Evolutionary conservation across 2,888 invertebrate genomes (phyloP).

Genomic region (Drosophila phalerata): DNA sequence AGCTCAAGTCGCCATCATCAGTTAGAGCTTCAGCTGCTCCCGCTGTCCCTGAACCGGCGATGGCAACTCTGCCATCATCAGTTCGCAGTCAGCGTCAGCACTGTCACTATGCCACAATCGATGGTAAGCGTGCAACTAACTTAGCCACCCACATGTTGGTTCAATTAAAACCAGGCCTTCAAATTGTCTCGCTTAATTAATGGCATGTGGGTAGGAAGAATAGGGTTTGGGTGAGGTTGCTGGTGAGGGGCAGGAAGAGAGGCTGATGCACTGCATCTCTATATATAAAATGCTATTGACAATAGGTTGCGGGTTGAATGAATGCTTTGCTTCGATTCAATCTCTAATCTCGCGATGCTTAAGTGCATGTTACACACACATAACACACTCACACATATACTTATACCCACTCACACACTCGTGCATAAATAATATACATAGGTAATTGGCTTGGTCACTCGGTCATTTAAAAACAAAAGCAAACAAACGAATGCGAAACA

Average conservation of each 20-base stretch:
- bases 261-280: constrained; percentile 2
- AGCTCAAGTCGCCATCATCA: constrained; percentile 57
- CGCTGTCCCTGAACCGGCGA: constrained; percentile 8
- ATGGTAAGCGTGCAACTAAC: constrained; percentile 75
- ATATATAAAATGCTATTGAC: constrained; percentile 3
- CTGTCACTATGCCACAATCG: constrained; percentile 59
- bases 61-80: constrained; percentile 27
- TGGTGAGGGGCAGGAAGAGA: not conserved
- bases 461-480: constrained; percentile 30
- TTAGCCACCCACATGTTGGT: constrained; percentile 49
- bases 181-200: constrained; percentile 37
- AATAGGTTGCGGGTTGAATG: constrained; percentile 9
- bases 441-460: constrained; percentile 71
- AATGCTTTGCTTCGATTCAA: constrained; percentile 26
- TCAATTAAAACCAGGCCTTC: constrained; percentile 49
- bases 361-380: constrained; percentile 47
- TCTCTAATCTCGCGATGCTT: constrained; percentile 49
- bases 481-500: constrained; percentile 20
- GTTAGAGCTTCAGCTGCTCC: constrained; percentile 22
- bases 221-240: not conserved
- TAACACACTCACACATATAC: constrained; percentile 15
- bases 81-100: constrained; percentile 18
- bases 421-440: constrained; percentile 64
- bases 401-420: constrained; percentile 35
- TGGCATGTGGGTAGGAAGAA: constrained; percentile 2